phyloP scores from a whole-genome alignment of 1,140 invertebrate genomes.

The Zeugodacus cucurbitae region DNA sequence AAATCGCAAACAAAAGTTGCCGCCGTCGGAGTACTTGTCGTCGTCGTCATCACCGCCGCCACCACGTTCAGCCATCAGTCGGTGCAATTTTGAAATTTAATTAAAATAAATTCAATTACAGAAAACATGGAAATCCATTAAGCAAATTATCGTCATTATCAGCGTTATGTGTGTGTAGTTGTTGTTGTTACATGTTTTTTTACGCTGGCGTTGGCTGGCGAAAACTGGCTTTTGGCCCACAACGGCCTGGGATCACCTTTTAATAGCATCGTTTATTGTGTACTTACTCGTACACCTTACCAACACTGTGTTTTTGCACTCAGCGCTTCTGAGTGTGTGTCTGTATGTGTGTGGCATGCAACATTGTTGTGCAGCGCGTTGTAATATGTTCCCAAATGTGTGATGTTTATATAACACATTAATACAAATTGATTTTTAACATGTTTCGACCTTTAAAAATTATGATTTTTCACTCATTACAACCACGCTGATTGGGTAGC shows the following conservation, averaged over 20 bases:
- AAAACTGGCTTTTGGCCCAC: constrained; percentile 13
- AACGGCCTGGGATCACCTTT: background rate
- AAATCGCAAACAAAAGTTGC: background rate
- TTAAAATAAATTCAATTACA: constrained; percentile 49
- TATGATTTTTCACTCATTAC: background rate
- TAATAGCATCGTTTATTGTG: constrained; percentile 31
- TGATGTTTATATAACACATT: constrained; percentile 33
- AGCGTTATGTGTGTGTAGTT: background rate
- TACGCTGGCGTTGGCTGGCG: background rate
- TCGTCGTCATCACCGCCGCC: background rate
- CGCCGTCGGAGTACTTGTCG: background rate
- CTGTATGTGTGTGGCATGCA: background rate
- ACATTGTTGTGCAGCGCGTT: background rate
- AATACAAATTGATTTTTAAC: constrained; percentile 34
- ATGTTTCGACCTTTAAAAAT: background rate
- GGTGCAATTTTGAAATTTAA: constrained; percentile 44
- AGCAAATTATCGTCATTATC: constrained; percentile 47
- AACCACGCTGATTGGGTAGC: no score
- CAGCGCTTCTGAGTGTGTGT: background rate
- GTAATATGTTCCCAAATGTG: constrained; percentile 3
- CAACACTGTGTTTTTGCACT: no score
- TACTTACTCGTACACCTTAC: background rate
- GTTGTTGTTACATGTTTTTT: background rate
- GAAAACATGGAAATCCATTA: constrained; percentile 48
- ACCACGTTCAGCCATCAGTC: constrained; percentile 20